A percentile compares a stretch with the other conserved stretches of the same genome.
phyloP scores from a whole-genome alignment of 2,113 vertebrate species.

The Hippocampus guttulatus region DNA sequence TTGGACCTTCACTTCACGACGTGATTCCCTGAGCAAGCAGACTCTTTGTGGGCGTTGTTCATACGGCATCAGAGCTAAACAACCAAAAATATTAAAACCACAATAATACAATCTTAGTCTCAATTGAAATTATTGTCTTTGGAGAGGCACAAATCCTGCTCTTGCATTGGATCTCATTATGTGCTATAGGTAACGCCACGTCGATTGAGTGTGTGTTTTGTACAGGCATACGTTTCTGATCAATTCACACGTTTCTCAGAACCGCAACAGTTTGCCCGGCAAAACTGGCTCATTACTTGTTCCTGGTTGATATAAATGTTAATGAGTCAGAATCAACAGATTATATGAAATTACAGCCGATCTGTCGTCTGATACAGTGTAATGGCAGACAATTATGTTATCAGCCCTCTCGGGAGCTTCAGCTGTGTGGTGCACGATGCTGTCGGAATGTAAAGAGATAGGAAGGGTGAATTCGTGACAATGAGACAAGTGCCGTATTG shows the following conservation, averaged over 20 bases:
- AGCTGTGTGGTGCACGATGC: slow-evolving; percentile 15
- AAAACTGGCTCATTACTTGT: slow-evolving; percentile 22
- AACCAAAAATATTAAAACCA: background rate
- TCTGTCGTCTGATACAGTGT: slow-evolving; percentile 31
- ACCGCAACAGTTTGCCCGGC: slow-evolving; percentile 21
- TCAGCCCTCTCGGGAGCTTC: slow-evolving; percentile 38
- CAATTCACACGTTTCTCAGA: slow-evolving; percentile 15
- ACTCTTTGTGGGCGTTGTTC: background rate
- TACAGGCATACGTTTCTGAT: background rate
- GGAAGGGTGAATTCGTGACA: slow-evolving; percentile 6
- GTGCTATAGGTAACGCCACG: background rate
- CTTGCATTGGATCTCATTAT: background rate
- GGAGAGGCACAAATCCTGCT: background rate
- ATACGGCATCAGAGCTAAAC: background rate
- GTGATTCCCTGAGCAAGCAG: too few relatives aligned
- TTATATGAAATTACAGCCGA: slow-evolving; percentile 35
- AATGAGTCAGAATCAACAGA: slow-evolving; percentile 41
- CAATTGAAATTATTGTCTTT: background rate
- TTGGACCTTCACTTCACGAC: too few relatives aligned
- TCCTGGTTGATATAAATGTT: slow-evolving; percentile 31
- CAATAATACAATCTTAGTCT: background rate
- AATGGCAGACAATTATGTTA: slow-evolving; percentile 35
- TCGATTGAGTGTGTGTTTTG: background rate
- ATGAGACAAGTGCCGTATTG: slow-evolving; percentile 4
- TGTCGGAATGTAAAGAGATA: slow-evolving; percentile 35